Conservation (phyloP, 2,888 invertebrate genomes). For the Drosophila barbarae region DNA sequence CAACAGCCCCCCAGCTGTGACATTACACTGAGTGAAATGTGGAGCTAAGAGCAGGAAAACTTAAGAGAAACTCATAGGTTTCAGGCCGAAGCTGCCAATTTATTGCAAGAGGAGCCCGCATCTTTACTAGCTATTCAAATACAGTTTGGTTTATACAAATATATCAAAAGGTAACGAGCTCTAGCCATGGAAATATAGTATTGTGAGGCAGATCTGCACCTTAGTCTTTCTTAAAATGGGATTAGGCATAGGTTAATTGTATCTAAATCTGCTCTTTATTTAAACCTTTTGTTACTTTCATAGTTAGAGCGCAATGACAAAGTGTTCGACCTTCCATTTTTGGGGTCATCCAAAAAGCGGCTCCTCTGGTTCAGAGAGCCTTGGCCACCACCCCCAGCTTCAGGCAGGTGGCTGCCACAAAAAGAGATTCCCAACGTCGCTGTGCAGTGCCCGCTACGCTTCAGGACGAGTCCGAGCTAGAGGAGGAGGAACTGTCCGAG, state of each 20-base stretch:
- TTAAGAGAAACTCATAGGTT: conserved; percentile 2
- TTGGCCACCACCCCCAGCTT: conserved; percentile 1
- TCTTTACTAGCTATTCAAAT: conserved; percentile 52
- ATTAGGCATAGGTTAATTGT: not conserved
- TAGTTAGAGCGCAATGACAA: conserved; percentile 24
- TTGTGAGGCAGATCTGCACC: not conserved
- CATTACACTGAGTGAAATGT: conserved; percentile 15
- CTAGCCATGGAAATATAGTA: conserved; percentile 2
- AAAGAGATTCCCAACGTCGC: conserved; percentile 35
- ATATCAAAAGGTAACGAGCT: conserved; percentile 57
- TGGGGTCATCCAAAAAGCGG: conserved; percentile 32
- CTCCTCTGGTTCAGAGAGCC: not conserved
- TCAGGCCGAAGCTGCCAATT: conserved; percentile 40
- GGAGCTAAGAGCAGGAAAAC: conserved; percentile 5
- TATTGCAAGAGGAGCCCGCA: conserved; percentile 39
- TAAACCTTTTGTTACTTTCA: not conserved
- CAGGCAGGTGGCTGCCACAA: conserved; percentile 42
- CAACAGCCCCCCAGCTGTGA: conserved; percentile 2
- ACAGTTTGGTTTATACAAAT: conserved; percentile 33
- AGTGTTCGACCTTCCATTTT: conserved; percentile 26
- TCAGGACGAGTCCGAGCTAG: conserved; percentile 56
- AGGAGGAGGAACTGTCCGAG: conserved; percentile 68
- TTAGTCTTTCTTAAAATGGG: not conserved
- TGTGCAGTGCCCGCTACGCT: conserved; percentile 6
- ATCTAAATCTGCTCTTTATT: not conserved